Conservation (phyloP, 2,888 invertebrate species). For the Pediacus dermestoides region DNA sequence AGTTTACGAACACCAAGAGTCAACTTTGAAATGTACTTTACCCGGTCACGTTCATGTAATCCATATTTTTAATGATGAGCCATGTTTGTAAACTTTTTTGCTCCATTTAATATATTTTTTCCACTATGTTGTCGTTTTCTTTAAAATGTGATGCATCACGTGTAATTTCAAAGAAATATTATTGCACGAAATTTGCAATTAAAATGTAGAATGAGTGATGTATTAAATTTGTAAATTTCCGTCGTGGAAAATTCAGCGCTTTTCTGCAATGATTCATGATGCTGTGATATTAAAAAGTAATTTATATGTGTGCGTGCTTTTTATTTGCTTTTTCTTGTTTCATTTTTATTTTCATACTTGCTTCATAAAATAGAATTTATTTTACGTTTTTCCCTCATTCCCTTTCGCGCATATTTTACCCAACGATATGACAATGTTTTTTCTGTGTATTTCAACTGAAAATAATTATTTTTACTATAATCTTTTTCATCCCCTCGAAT, state of each 20-base stretch:
- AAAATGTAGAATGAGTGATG: slow-evolving; percentile 42
- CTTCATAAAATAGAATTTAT: slow-evolving; percentile 45
- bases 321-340: slow-evolving; percentile 41
- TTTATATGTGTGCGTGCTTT: slow-evolving; percentile 46
- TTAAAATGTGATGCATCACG: slow-evolving; percentile 15
- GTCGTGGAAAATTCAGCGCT: slow-evolving; percentile 43
- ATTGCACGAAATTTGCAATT: slow-evolving; percentile 34
- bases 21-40: too few species aligned
- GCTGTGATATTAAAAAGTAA: slow-evolving; percentile 50
- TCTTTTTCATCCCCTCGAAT: too few species aligned
- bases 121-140: too few species aligned
- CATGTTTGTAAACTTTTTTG: too few species aligned
- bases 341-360: slow-evolving; percentile 41
- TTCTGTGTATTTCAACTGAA: slow-evolving; percentile 29
- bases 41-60: too few species aligned
- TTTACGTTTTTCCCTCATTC: slow-evolving; percentile 30
- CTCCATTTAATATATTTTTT: too few species aligned
- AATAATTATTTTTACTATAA: slow-evolving; percentile 35
- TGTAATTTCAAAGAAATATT: slow-evolving; percentile 22
- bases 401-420: slow-evolving; percentile 33
- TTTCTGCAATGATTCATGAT: slow-evolving; percentile 48
- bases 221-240: slow-evolving; percentile 47
- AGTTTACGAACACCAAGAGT: too few species aligned
- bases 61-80: too few species aligned
- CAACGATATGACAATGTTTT: slow-evolving; percentile 35